Conservation (phyloP, 2,113 vertebrate genomes). For the Neogobius melanostomus region DNA sequence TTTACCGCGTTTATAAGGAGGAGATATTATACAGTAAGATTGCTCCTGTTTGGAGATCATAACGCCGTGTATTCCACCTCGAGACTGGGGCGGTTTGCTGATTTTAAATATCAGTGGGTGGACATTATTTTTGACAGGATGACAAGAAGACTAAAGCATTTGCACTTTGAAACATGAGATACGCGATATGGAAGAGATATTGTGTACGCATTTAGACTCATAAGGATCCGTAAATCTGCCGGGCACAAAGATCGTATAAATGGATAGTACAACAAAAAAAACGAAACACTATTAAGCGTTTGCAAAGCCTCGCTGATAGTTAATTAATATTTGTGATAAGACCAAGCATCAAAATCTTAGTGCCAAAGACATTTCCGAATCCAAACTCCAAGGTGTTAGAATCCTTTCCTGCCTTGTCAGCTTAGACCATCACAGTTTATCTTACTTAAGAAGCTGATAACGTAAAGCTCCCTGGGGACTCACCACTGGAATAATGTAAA, state of each 20-base stretch:
- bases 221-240: too few species aligned
- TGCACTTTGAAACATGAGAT: background rate
- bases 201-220: too few species aligned
- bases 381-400: slow-evolving; percentile 17
- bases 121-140: background rate
- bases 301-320: too few species aligned
- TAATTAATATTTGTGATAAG: background rate
- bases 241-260: too few species aligned
- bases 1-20: slow-evolving; percentile 21
- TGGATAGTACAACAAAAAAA: too few species aligned
- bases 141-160: background rate
- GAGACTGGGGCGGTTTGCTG: background rate
- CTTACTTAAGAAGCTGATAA: slow-evolving; percentile 57
- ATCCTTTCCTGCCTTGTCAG: slow-evolving; percentile 44
- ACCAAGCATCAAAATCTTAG: background rate
- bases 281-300: too few species aligned
- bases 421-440: slow-evolving; percentile 53
- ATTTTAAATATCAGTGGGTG: background rate
- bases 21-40: slow-evolving; percentile 32
- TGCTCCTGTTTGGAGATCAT: slow-evolving; percentile 10
- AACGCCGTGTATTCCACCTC: slow-evolving; percentile 13
- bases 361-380: slow-evolving; percentile 5
- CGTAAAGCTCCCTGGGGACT: slow-evolving; percentile 45
- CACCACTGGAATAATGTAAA: slow-evolving; percentile 34
- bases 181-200: background rate